Base-by-base conservation (phyloP, 2,888 invertebrate species). In the Acleris sparsana region DNA sequence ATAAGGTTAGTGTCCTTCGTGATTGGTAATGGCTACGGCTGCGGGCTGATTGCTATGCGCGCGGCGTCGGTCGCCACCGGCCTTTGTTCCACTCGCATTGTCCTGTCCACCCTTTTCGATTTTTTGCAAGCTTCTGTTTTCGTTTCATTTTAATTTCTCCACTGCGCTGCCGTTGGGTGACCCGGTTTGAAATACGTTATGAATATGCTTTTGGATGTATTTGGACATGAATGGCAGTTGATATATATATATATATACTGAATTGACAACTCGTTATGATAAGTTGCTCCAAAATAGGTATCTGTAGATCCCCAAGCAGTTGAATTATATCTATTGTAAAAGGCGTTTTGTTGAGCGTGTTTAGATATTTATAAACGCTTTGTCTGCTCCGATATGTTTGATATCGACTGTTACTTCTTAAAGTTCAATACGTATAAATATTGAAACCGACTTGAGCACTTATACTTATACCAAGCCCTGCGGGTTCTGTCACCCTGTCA, bases 31-130 rank as follows among this genome's bases (percentile, higher is more conserved):
- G 75, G 75, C 75, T 71, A 75, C n/a, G n/a, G n/a, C 62, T 72
- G 72, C 74, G 71, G 73, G 74, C 81, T 88, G 88, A 89, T 91
- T 91, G 83, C 83, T 88, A 91, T 91, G 88, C 91, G 78, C 77
- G 76, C 74, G 83, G 76, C 80, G 80, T 75, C 78, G 76, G 75
- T 78, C 79, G 75, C 73, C 76, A 75, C 71, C 79, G 79, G 80
- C 83, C 85, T 76, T 90, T 89, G 90, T 90, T 88, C 83, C 67
- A 71, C 77, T 79, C 78, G 78, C 82, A 90, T 91, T 91, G 91
- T 91, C 84, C 82, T 73, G 74, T 77, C 81, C 75, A 75, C 79
- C 80, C 83, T 83, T 78, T 81, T 78, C 77, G 78, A 80, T 88
- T 86, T 84, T 83, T 83, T 79, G 80, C 70, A 69, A 64, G 53